These are phyloP conservation scores for Oxyura jamaicensis DNA, from an alignment of 2,113 vertebrate genomes.

Conservation along the genomic window DNA sequence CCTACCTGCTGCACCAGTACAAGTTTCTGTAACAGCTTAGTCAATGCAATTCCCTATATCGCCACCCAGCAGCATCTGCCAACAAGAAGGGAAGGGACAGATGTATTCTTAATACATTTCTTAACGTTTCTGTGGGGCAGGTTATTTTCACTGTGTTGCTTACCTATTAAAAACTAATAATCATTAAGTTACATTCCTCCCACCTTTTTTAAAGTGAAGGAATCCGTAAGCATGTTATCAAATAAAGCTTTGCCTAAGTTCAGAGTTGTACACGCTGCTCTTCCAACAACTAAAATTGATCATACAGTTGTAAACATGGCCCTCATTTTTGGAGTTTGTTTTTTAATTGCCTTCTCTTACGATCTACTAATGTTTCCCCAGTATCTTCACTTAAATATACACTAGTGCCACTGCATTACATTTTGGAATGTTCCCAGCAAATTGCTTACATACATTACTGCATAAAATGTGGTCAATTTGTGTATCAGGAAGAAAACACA, in stretches of 20 bases:
- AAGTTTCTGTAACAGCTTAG: not conserved
- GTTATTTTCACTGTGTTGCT: not conserved
- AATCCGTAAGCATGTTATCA: not conserved
- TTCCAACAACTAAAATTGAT: not conserved
- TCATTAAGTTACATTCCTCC: not conserved
- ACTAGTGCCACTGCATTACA: not conserved
- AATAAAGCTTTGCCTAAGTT: not conserved
- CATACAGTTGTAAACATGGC: not conserved
- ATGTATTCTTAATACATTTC: not conserved
- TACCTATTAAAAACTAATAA: not conserved
- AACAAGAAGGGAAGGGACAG: not conserved
- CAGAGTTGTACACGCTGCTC: not conserved
- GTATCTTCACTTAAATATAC: not conserved
- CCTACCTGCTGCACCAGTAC: not conserved
- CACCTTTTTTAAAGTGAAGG: not conserved
- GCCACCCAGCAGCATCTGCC: not conserved
- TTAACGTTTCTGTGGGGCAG: not conserved
- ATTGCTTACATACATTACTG: not conserved
- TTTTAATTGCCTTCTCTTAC: not conserved
- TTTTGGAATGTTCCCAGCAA: not conserved
- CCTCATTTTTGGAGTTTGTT: not conserved
- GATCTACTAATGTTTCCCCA: not conserved
- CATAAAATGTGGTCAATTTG: not conserved
- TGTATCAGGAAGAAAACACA: not conserved
- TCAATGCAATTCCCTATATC: not conserved